Conservation (phyloP, 1,140 invertebrate genomes). For the Diorhabda carinulata region DNA sequence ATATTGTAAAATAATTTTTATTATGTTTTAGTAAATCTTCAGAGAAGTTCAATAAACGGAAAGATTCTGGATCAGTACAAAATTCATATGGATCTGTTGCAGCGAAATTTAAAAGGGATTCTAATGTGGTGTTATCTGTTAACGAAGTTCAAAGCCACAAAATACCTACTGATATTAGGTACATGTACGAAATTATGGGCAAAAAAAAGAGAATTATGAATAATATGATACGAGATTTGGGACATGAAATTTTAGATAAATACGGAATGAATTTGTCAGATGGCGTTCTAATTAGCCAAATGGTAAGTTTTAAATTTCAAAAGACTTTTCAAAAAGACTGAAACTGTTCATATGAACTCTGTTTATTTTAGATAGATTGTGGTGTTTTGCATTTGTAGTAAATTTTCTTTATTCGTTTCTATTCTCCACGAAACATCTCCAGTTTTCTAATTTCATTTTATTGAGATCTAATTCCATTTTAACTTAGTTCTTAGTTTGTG, state of each 20-base stretch:
- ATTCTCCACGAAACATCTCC: too few species aligned
- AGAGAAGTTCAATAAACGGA: conserved; percentile 27
- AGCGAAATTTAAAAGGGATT: conserved; percentile 22
- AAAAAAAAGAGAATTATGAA: conserved; percentile 25
- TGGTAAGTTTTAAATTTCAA: conserved; percentile 19
- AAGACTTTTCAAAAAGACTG: background rate
- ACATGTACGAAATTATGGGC: conserved; percentile 37
- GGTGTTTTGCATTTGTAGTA: too few species aligned
- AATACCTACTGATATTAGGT: conserved; percentile 24
- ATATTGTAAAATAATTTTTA: too few species aligned
- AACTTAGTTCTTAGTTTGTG: too few species aligned
- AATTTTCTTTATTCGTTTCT: too few species aligned
- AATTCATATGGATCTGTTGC: conserved; percentile 24
- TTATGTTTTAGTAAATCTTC: conserved; percentile 14
- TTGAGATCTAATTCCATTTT: too few species aligned
- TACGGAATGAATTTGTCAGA: conserved; percentile 20
- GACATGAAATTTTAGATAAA: conserved; percentile 27
- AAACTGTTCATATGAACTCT: too few species aligned
- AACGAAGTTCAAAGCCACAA: conserved; percentile 21
- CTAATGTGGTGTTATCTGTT: conserved; percentile 12
- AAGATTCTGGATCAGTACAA: conserved; percentile 27
- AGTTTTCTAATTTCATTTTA: too few species aligned
- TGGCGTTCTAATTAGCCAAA: conserved; percentile 32
- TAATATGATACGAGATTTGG: conserved; percentile 29
- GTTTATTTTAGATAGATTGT: too few species aligned